Evolutionary conservation across 1,140 invertebrate species (phyloP), one percentile per base, ranked within the genome.

Genomic region (Sycophaga agraensis): DNA sequence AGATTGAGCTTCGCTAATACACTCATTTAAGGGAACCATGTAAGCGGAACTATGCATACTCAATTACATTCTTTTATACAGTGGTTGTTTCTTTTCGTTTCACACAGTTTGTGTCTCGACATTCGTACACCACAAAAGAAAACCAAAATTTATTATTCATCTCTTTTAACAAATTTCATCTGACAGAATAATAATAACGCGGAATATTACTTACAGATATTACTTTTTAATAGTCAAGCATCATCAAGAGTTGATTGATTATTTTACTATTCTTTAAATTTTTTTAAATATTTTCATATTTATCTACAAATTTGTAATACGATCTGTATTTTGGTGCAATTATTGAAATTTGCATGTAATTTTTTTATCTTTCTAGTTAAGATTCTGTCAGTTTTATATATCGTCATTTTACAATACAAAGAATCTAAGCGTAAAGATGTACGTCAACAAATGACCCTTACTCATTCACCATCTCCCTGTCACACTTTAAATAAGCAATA

Each of bases 261-360:
- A 57, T 17, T 56, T 6, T 31, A 4, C 28, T n/a, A n/a, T n/a
- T n/a, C n/a, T n/a, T n/a, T n/a, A n/a, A n/a, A 21, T 57, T 45
- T 63, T 48, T 63, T 39, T 57, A 24, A 53, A 63, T 8, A 19
- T 48, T 34, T 55, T 53, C 46, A 51, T 59, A 34, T 67, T 59
- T 67, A 67, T 67, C 66, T 67, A 67, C 66, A 67, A 64, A 64
- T 64, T 67, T 64, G 48, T 55, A 67, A 61, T 56, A 49, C 45
- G 21, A 51, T 67, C 28, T 50, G 34, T 67, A 67, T 59, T 64
- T n/a, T 64, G 58, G 54, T 64, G 59, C 62, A 59, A 45, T 58
- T 42, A 64, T 49, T 55, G 48, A 4, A 57, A 19, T 51, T 50
- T n/a, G 19, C 45, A 56, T 56, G 56, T 21, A 46, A 43, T 39